Evolutionary conservation across 2,888 invertebrate species (phyloP), one percentile per base, ranked within the genome.

Genomic region (Nomada lathburiana): DNA sequence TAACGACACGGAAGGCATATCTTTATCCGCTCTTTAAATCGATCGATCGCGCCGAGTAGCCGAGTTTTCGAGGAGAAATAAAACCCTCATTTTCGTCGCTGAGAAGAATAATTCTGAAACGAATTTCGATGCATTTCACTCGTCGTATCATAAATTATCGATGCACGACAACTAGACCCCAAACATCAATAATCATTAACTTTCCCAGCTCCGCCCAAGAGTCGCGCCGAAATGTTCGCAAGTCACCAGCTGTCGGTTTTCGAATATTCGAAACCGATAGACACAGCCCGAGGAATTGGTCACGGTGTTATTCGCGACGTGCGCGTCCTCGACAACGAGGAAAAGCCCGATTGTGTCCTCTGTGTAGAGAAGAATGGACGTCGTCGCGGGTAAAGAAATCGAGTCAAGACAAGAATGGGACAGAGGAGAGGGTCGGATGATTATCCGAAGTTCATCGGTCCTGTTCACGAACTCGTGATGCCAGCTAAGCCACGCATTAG

Each of bases 401-500:
- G 36, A 18, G 64, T 18, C 18, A 52, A 23, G 65, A 60, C 44
- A 79, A 73, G 63, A 79, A 67, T 72, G 55, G n/a, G 13, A 55
- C 42, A 55, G 63, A 53, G 50, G 68, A 36, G 60, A 63, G 76
- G 70, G 70, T 57, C 67, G 65, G 78, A 82, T 81, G 87, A 88
- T 89, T 86, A 89, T 88, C 87, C 88, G 80, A 89, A 88, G 89
- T 88, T 88, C 89, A 88, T 89, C 86, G 87, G 86, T 86, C 76
- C 86, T 86, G 82, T 86, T 86, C 85, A 86, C 86, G 88, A 86
- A 82, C 82, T 83, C 79, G 82, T 82, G 80, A 86, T n/a, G 89
- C 75, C 70, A 44, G 64, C 82, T 91, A 92, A 92, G 89, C 90
- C 87, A 76, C 88, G 85, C 88, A 92, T 92, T 90, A 89, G 88